These are phyloP conservation scores for Lampropteryx suffumata DNA, from an alignment of 2,888 invertebrate species.

Conservation along the genomic window DNA sequence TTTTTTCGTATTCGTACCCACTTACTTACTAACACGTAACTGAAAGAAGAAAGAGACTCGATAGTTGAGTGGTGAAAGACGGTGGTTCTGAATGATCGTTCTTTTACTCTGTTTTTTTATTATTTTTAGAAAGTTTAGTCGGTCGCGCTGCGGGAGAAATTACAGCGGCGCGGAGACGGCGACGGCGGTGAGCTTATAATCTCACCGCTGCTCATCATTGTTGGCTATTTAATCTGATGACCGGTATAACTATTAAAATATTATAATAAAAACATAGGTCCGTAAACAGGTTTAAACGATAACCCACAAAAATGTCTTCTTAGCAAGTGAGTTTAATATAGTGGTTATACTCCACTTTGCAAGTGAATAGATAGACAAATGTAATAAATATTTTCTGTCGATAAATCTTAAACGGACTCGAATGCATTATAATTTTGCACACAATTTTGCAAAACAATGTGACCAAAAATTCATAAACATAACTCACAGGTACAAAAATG, in stretches of 20 bases:
- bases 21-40: slow-evolving; percentile 39
- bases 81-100: slow-evolving; percentile 72
- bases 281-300: slow-evolving; percentile 13
- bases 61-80: slow-evolving; percentile 78
- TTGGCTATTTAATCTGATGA: slow-evolving; percentile 63
- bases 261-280: slow-evolving; percentile 20
- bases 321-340: slow-evolving; percentile 1
- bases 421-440: neutral
- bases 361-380: too few relatives aligned
- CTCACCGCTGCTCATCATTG: slow-evolving; percentile 68
- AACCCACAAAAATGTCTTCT: slow-evolving; percentile 14
- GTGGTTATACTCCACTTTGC: too few relatives aligned
- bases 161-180: too few relatives aligned
- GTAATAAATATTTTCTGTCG: too few relatives aligned
- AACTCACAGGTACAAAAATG: slow-evolving; percentile 49
- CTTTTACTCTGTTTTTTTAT: slow-evolving; percentile 74
- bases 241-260: slow-evolving; percentile 40
- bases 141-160: slow-evolving; percentile 77
- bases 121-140: slow-evolving; percentile 81
- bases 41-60: slow-evolving; percentile 56
- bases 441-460: slow-evolving; percentile 35
- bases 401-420: too few relatives aligned
- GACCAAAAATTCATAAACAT: slow-evolving; percentile 45
- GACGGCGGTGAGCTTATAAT: slow-evolving; percentile 58
- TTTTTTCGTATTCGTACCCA: too few relatives aligned